phyloP scores from a whole-genome alignment of 2,888 invertebrate genomes.

The Ennomos fuscantarius region DNA sequence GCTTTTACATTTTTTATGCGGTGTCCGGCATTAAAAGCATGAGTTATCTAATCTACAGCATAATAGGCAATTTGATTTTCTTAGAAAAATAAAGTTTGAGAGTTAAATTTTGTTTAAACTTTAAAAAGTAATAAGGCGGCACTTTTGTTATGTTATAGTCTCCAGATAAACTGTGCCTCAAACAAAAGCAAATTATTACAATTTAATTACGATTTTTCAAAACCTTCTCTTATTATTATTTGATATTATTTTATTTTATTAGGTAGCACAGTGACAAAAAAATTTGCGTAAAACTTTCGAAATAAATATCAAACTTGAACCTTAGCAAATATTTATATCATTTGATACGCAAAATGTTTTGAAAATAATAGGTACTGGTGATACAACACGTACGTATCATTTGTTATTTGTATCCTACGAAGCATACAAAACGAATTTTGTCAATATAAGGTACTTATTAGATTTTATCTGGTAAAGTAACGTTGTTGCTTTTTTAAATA shows the following conservation, averaged over 20 bases:
- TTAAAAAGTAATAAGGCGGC: conserved; percentile 33
- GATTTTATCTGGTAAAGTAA: conserved; percentile 42
- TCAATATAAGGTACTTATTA: conserved; percentile 41
- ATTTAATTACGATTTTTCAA: too few species aligned
- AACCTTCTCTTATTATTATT: too few species aligned
- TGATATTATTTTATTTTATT: too few species aligned
- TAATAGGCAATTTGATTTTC: conserved; percentile 28
- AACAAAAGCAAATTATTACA: not conserved
- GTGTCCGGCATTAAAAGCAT: conserved; percentile 30
- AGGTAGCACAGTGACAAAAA: not conserved
- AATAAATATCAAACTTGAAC: not conserved
- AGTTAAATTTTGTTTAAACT: conserved; percentile 21
- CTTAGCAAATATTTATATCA: conserved; percentile 20
- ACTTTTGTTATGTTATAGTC: conserved; percentile 28
- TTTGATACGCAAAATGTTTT: conserved; percentile 31
- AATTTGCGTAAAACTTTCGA: not conserved
- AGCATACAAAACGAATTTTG: conserved; percentile 46
- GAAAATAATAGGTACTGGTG: conserved; percentile 37
- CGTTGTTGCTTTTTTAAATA: conserved; percentile 25
- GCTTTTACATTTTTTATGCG: conserved; percentile 41
- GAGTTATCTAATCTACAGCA: conserved; percentile 36
- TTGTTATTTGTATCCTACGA: conserved; percentile 28
- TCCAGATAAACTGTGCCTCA: not conserved
- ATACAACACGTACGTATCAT: conserved; percentile 40
- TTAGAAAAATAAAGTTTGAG: conserved; percentile 30